Evolutionary conservation across 2,113 vertebrate genomes (phyloP), one percentile per base, ranked within the genome.

Genomic region (Sorex fumeus): DNA sequence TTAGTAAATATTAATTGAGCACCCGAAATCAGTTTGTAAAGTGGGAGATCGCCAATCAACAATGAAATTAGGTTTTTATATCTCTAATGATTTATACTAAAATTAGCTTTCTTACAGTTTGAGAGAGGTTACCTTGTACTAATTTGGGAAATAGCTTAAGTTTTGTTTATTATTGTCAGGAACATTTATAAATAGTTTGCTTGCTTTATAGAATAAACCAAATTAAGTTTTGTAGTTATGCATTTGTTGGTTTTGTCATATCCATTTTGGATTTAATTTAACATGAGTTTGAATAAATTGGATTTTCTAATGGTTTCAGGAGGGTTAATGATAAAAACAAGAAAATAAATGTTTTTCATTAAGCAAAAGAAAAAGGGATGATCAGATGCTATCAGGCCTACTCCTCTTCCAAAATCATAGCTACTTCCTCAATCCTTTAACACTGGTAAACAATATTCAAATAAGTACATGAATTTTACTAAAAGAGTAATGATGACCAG

Each of bases 241-340:
- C 75, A 70, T 21, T 23, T 66, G 81, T 57, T 75, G 75, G 30
- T 60, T 69, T 75, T 76, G 18, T 82, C 3, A n/a, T 47, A 19
- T 69, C 70, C 50, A 62, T 83, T 88, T 88, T 77, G n/a, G 19
- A 27, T 30, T 36, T 30, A 82, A 83, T 82, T 88, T 82, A 76
- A 60, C 16, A 2, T 34, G 66, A 62, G 1, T 91, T 47, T 40
- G 70, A 69, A 62, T 70, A 45, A 87, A 75, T 19, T 79, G 71
- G 32, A 76, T 88, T 78, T 81, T 30, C 36, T 62, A 32, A 25
- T 67, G 15, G 23, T 71, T 64, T 16, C n/a, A 11, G 43, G 71
- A 36, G 23, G 11, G 7, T 9, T 28, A 57, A 45, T 21, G 43
- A 74, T 1, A 28, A 25, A 28, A 4, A 71, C 4, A 18, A 47